These are phyloP conservation scores for Philereme transversata DNA, from an alignment of 2,888 invertebrate genomes.

Conservation along the genomic window DNA sequence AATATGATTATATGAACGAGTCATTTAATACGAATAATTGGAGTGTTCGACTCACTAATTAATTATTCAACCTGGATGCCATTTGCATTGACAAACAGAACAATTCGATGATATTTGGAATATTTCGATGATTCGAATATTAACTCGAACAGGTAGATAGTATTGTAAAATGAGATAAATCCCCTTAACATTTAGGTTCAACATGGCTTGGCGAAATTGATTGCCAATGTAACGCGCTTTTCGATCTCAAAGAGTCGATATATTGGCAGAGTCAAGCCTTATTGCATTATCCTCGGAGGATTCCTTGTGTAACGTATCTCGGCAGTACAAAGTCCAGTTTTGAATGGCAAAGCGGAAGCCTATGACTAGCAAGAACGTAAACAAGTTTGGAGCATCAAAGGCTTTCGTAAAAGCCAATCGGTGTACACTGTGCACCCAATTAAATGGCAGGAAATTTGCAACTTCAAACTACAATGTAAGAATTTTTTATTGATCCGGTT, in stretches of 20 bases:
- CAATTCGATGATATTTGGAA: not conserved
- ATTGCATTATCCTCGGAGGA: not conserved
- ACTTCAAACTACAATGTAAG: no score
- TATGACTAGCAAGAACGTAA: conserved; percentile 1
- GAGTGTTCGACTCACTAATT: not conserved
- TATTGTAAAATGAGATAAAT: not conserved
- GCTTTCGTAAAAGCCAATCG: conserved; percentile 27
- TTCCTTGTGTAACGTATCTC: conserved; percentile 5
- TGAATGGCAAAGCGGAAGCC: conserved; percentile 8
- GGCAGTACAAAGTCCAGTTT: conserved; percentile 2
- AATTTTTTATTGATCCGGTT: no score
- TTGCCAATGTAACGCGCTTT: no score
- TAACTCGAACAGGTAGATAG: not conserved
- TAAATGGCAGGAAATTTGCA: not conserved
- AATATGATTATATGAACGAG: no score
- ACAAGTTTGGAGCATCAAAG: conserved; percentile 22
- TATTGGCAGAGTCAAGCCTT: not conserved
- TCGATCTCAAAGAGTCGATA: not conserved
- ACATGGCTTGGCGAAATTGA: no score
- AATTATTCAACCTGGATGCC: not conserved
- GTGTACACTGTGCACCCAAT: conserved; percentile 1
- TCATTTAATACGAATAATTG: not conserved
- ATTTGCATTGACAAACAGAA: not conserved
- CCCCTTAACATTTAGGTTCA: not conserved
- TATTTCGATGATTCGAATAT: not conserved